Evolutionary conservation across 2,888 invertebrate genomes (phyloP), one percentile per base, ranked within the genome.

Genomic region (Drosophila helvetica): DNA sequence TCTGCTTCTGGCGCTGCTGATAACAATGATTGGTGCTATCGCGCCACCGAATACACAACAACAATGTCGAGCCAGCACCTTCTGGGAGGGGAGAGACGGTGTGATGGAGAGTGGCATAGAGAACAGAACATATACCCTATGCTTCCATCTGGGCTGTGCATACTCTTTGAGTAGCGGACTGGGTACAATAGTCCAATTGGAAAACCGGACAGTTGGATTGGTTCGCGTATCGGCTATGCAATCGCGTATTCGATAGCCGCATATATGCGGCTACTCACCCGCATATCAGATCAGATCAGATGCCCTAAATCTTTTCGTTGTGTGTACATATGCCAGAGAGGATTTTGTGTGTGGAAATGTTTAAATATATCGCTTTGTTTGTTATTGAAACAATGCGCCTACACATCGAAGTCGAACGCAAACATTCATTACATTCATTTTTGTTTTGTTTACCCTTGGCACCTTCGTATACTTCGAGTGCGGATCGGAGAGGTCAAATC

Each of bases 21-120:
- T 84, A 89, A 84, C 88, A 79, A 88, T 88, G 86, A 84, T 84
- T 88, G 86, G 56, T 22, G 47, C 75, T 66, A 82, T 74, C 67
- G 68, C 70, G 64, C 46, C 55, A 64, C 64, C 63, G 70, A 52
- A 51, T 64, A 15, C 55, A 65, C 64, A 68, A 56, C 64, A 50
- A 54, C 62, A 68, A 53, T 46, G 68, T 74, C 45, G 62, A 56
- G 27, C 74, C 66, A 68, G 61, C 54, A 45, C 53, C 12, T 25
- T 15, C 38, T 45, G 47, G 57, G 33, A 47, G 43, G 52, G 57
- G 27, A 47, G 46, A 52, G 46, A 58, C 50, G 27, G 46, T 57
- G 48, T 66, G 5, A 38, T 15, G 5, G 1, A 38, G 6, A n/a
- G 15, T n/a, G 15, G 38, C 1, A n/a, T 7, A n/a, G 8, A 27